A percentile compares a stretch with the other conserved stretches of the same genome.
Evolutionary conservation across 2,113 vertebrate species (phyloP).

Genomic region (Vicugna pacos): DNA sequence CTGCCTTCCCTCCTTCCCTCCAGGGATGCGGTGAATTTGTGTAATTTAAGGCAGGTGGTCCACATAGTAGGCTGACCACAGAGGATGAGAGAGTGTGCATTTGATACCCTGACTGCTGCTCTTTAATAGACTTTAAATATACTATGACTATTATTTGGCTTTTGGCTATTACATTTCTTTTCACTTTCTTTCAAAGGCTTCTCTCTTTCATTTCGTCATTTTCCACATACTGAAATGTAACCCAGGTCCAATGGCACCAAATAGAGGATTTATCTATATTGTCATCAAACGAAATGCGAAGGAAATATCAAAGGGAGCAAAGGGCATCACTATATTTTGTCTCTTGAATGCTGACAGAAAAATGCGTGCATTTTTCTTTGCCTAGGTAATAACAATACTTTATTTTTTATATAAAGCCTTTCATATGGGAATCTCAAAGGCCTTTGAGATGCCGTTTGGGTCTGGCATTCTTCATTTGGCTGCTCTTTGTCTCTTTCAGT

Average conservation of each 20-base stretch:
- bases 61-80: conserved; percentile 65
- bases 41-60: conserved; percentile 78
- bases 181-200: conserved; percentile 78
- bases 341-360: conserved; percentile 77
- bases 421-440: conserved; percentile 80
- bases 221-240: conserved; percentile 74
- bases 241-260: conserved; percentile 65
- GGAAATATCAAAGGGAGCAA: conserved; percentile 70
- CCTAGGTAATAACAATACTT: conserved; percentile 80
- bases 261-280: conserved; percentile 72
- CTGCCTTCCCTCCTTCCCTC: background rate
- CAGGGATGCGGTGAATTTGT: conserved; percentile 57
- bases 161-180: conserved; percentile 77
- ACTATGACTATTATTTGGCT: conserved; percentile 72
- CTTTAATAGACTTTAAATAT: conserved; percentile 75
- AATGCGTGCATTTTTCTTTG: conserved; percentile 77
- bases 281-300: conserved; percentile 71
- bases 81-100: conserved; percentile 67
- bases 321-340: conserved; percentile 58
- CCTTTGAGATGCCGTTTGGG: conserved; percentile 72
- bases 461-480: conserved; percentile 77
- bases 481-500: conserved; percentile 77
- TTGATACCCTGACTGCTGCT: conserved; percentile 74
- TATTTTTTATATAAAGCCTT: conserved; percentile 81
- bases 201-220: conserved; percentile 76